A percentile compares a stretch with the other conserved stretches of the same genome.
phyloP scores from a whole-genome alignment of 2,113 vertebrate genomes.

The Tragulus kanchil region DNA sequence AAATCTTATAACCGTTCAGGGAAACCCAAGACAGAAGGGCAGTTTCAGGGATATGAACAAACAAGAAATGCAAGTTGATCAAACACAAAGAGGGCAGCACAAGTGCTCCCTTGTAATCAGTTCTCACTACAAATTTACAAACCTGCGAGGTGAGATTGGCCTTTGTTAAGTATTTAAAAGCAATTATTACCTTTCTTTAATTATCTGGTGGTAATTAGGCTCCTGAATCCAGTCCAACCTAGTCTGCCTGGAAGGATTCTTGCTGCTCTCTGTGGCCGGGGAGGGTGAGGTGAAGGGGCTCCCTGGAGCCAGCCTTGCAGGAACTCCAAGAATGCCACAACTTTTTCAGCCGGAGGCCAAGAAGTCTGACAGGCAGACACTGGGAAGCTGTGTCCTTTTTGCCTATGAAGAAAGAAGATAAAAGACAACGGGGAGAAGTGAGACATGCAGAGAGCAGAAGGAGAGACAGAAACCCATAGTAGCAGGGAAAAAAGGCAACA shows the following conservation, averaged over 20 bases:
- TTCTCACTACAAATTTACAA: slow-evolving; percentile 86
- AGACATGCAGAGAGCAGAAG: background rate
- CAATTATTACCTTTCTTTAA: slow-evolving; percentile 90
- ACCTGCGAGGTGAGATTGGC: slow-evolving; percentile 88
- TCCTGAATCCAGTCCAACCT: slow-evolving; percentile 80
- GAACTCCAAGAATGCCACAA: slow-evolving; percentile 76
- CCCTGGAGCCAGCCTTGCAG: slow-evolving; percentile 72
- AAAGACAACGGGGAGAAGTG: background rate
- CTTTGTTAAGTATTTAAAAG: slow-evolving; percentile 89
- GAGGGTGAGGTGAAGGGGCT: background rate
- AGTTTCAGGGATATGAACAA: background rate
- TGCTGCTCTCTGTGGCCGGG: background rate
- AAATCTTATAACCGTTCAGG: background rate
- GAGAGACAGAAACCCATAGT: background rate
- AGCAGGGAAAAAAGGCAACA: background rate
- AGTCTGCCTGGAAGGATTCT: slow-evolving; percentile 29
- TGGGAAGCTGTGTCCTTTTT: slow-evolving; percentile 63
- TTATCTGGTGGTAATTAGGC: slow-evolving; percentile 86
- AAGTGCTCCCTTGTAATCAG: slow-evolving; percentile 85
- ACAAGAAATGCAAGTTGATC: background rate
- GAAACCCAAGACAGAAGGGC: background rate
- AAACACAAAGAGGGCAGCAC: slow-evolving; percentile 84
- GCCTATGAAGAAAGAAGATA: slow-evolving; percentile 26
- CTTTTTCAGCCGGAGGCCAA: slow-evolving; percentile 77
- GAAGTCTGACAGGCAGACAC: slow-evolving; percentile 70